Base-by-base conservation (phyloP, 30 jellyfish, hydroid and myxozoan genomes). In the Morbakka virulenta region DNA sequence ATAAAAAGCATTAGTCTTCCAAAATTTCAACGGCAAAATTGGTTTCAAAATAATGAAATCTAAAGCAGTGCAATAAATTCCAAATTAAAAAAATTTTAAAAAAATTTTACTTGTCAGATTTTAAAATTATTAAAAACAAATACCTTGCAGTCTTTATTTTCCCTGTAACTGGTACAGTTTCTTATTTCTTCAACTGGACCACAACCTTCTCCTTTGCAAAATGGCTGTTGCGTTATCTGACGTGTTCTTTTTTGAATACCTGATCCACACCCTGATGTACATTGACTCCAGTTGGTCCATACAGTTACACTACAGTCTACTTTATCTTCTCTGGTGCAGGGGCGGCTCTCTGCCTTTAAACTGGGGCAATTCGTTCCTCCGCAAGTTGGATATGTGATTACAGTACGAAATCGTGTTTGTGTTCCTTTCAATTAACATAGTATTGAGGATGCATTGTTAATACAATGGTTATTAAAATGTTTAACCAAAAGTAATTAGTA, bases 241-340 rank as follows among this genome's bases (percentile, higher is more conserved):
- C 98, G 88, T 17, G 84, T 28, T 32, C 98, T 67, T 57, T 70
- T 78, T 36, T 78, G 88, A 28, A 53, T 50, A 29, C 95, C 95
- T 25, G 22, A 64, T 6, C 98, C 98, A 50, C 98, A 90, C 3
- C 95, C 96, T 3, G 83, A 50, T 47, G 82, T 80, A 66, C 98
- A 90, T 1, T 21, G 27, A 3, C 90, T 77, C 98, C 98, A 90
- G 32, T 86, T 28, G 21, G 96, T 53, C 98, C 98, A 90, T 20
- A 90, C 26, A 23, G 95, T 49, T 75, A 79, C 2, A 52, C 50
- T 81, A 63, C 98, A 90, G 64, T 90, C 94, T 24, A 90, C 79
- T 53, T 90, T 76, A 14, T 61, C 76, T 2, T 20, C 24, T 66
- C 69, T 80, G 11, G 96, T 76, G 72, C 98, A 90, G 3, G 51